A percentile compares a stretch with the other conserved stretches of the same genome.
These are phyloP conservation scores for Hyposmocoma kahamanoa DNA, from an alignment of 1,140 invertebrate species.

Conservation along the genomic window DNA sequence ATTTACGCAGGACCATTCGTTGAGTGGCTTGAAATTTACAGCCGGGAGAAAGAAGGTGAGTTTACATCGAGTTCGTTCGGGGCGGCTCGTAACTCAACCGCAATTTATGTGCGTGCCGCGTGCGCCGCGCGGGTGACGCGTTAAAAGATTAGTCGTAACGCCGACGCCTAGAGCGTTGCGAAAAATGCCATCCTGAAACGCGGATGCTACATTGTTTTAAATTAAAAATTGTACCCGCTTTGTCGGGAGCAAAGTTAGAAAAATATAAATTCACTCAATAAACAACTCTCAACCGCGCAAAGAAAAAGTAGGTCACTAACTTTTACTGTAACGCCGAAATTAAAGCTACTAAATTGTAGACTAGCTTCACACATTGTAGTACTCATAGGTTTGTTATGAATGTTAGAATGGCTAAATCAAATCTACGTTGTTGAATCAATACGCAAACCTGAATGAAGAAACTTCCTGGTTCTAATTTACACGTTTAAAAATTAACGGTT, in stretches of 20 bases:
- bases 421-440: background rate
- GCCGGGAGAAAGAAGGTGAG: slow-evolving; percentile 37
- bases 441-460: slow-evolving; percentile 33
- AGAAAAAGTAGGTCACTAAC: too few species aligned
- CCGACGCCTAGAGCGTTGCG: background rate
- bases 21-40: slow-evolving; percentile 45
- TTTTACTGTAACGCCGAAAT: too few species aligned
- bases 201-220: background rate
- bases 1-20: slow-evolving; percentile 30
- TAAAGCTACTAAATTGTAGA: too few species aligned
- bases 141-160: slow-evolving; percentile 59
- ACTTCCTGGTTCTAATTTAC: slow-evolving; percentile 45
- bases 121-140: slow-evolving; percentile 55
- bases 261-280: too few species aligned
- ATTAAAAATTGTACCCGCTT: background rate
- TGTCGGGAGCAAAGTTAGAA: too few species aligned
- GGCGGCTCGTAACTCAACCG: slow-evolving; percentile 47
- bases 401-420: too few species aligned
- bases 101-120: slow-evolving; percentile 70
- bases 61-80: slow-evolving; percentile 41
- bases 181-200: background rate
- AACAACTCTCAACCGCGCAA: too few species aligned
- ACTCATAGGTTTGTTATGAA: too few species aligned
- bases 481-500: slow-evolving; percentile 49
- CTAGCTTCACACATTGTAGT: too few species aligned